Base-by-base conservation (phyloP, 2,888 invertebrate species). In the Lithophane socia region DNA sequence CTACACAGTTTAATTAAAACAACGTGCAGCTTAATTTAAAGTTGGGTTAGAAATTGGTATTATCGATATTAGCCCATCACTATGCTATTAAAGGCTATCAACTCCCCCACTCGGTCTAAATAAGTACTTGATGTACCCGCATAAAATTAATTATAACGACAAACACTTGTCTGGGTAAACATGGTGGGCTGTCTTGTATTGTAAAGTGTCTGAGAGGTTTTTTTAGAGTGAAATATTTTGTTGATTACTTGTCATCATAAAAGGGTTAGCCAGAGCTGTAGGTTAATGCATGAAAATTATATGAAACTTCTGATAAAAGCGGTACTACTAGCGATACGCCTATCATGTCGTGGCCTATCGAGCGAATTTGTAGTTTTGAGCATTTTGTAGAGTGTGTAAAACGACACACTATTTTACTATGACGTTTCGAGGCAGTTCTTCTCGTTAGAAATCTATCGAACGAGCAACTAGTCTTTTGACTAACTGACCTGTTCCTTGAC, bases 61-160 rank as follows among this genome's bases (percentile, higher is more conserved):
- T 86, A 88, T 85, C 84, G 86, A 86, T 85, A 87, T 87, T 86
- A 85, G 70, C 70, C 78, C 91, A 88, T 89, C 92, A 91, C 92
- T 92, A 88, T 68, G 77, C 88, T 87, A 87, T 87, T 90, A 87
- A 86, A 83, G 82, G 88, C 91, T 88, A 90, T 92, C 91, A 91
- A 89, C 80, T 87, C 75, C 86, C 89, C 70, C 61, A 24, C 88
- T 86, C 84, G 52, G 73, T 21, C 44, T 77, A 68, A 85, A 70
- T 80, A 81, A 75, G 65, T 66, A 71, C 73, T 75, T 77, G 64
- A 69, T 67, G 76, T 67, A 70, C 88, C 88, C 88, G 86, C 83
- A 87, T 87, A 86, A 86, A 87, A 87, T 29, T 87, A 82, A 82
- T 86, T 83, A 74, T 67, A 49, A 70, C 60, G 77, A 76, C 77